phyloP scores from a whole-genome alignment of 2,113 vertebrate species.

The Labeo rohita region DNA sequence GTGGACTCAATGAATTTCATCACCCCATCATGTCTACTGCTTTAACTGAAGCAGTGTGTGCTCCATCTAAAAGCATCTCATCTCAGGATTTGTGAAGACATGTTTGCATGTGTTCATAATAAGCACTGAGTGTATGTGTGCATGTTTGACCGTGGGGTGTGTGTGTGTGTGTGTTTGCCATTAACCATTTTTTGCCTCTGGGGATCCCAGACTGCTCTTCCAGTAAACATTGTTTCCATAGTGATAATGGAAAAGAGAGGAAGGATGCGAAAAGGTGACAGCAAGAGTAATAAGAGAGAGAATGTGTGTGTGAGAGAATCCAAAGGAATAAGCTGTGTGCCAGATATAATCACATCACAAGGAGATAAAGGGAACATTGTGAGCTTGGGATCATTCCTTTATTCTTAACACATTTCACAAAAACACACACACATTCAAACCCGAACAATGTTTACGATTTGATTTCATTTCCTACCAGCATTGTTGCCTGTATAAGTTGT shows the following conservation, averaged over 20 bases:
- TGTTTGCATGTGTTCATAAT: background rate
- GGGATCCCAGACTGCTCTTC: slow-evolving; percentile 20
- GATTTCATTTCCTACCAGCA: background rate
- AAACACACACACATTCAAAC: slow-evolving; percentile 62
- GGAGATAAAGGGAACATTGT: slow-evolving; percentile 32
- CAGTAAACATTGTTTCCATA: slow-evolving; percentile 61
- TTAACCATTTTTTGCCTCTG: slow-evolving; percentile 26
- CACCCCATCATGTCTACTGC: background rate
- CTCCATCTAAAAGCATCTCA: background rate
- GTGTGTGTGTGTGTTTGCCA: background rate
- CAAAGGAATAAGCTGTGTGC: slow-evolving; percentile 32
- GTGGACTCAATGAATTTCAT: background rate
- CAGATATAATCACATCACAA: slow-evolving; percentile 38
- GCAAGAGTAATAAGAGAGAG: slow-evolving; percentile 55
- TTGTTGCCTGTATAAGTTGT: background rate
- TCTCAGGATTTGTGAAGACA: background rate
- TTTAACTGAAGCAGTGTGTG: background rate
- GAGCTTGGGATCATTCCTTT: slow-evolving; percentile 28
- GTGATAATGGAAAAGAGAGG: slow-evolving; percentile 55
- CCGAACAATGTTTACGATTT: slow-evolving; percentile 63
- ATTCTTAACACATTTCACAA: slow-evolving; percentile 34
- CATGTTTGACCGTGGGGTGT: background rate
- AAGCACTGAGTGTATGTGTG: background rate
- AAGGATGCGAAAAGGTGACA: slow-evolving; percentile 51
- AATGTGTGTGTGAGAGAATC: background rate